Evolutionary conservation across 2,113 vertebrate species (phyloP), one percentile per base, ranked within the genome.

Genomic region (Siniperca knerii): DNA sequence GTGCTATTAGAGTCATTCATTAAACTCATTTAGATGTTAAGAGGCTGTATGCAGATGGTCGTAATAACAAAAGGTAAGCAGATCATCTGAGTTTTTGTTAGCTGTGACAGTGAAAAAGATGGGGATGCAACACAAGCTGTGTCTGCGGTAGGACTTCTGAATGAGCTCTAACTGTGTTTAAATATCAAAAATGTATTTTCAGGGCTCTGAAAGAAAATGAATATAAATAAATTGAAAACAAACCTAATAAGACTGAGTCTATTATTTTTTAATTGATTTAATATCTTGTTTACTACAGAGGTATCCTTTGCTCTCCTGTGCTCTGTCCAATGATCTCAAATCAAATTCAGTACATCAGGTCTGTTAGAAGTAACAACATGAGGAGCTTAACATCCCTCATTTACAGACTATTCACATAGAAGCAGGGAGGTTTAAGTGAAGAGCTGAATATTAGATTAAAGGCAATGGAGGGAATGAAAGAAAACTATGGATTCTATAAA

Each of bases 401-500:
- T 84, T 54, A 85, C 25, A 70, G 29, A 76, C 66, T 20, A 50
- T 77, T 78, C 57, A 61, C 67, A 71, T 11, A 67, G 50, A 90
- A 66, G 72, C 60, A 62, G 55, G 16, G 33, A 73, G 25, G 57
- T 76, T 86, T 60, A 68, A 84, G 42, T 66, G 29, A 66, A 50
- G 18, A 55, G 60, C 73, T 73, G 48, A 73, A 84, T 89, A 87
- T 90, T 80, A 89, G 73, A 92, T 92, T 86, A 90, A 75, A 85
- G 29, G 66, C 73, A 55, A 75, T 42, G 21, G 37, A 87, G 25
- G 50, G 80, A 82, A 82, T 82, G 35, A 90, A 81, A 88, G 57
- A 89, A 94, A 92, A 77, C 72, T 60, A 72, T 46, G 50, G 50
- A 76, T 60, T 68, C 82, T 90, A 90, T 90, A 85, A 91, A 92